Evolutionary conservation across 2,113 vertebrate species (phyloP).

Genomic region (Ia io): DNA sequence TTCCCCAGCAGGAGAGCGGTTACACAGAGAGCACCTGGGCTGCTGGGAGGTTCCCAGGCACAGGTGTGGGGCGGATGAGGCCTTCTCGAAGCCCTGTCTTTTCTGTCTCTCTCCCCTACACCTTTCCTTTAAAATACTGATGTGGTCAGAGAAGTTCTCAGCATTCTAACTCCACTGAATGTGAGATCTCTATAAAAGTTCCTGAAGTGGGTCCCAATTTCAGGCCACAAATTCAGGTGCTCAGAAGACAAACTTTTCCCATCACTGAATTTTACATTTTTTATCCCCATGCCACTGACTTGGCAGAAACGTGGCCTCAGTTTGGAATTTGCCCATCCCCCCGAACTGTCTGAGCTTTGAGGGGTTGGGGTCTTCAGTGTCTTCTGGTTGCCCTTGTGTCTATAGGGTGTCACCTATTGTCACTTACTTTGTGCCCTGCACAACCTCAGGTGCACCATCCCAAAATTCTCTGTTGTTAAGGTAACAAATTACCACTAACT

Average conservation of each 20-base stretch:
- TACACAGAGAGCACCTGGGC: neutral
- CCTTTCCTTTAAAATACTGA: neutral
- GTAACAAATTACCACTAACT: neutral
- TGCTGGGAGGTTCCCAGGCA: fast-evolving
- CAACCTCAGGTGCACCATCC: neutral
- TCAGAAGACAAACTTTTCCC: neutral
- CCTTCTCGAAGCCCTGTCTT: neutral
- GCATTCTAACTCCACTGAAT: neutral
- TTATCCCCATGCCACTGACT: neutral
- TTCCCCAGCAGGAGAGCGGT: neutral
- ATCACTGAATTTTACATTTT: neutral
- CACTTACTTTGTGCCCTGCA: neutral
- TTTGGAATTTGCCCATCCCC: neutral
- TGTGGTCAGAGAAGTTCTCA: neutral
- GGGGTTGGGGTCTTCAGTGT: no score
- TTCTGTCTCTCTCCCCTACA: neutral
- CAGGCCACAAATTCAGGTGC: neutral
- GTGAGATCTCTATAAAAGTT: neutral
- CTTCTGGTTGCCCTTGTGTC: neutral
- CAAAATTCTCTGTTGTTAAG: neutral
- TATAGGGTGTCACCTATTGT: neutral
- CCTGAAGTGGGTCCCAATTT: neutral
- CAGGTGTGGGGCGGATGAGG: neutral
- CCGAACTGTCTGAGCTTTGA: neutral
- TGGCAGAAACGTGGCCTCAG: neutral